Evolutionary conservation across 1,140 invertebrate species (phyloP).

Genomic region (Dolichoris vasculosae): DNA sequence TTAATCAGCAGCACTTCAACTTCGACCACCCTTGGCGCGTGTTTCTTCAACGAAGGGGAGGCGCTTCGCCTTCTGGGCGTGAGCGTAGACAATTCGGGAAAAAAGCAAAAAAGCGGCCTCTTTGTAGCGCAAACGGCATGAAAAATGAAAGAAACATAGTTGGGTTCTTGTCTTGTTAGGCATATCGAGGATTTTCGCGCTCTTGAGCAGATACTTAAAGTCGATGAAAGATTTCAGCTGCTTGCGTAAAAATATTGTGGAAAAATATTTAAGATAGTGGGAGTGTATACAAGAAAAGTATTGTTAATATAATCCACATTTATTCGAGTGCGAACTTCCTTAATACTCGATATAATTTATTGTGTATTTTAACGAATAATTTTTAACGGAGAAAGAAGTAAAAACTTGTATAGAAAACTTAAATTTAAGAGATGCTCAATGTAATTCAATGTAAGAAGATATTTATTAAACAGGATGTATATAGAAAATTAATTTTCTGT

Average conservation of each 20-base stretch:
- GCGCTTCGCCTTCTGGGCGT: neutral
- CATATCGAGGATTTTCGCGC: conserved; percentile 72
- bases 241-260: neutral
- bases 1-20: neutral
- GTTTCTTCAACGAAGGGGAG: conserved; percentile 52
- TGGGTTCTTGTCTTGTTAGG: conserved; percentile 54
- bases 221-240: neutral
- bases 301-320: neutral
- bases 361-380: too few relatives aligned
- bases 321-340: neutral
- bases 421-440: too few relatives aligned
- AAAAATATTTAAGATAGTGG: neutral
- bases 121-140: neutral
- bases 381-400: too few relatives aligned
- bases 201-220: conserved; percentile 61
- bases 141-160: neutral
- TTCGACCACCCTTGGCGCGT: conserved; percentile 57
- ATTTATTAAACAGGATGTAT: neutral
- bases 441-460: too few relatives aligned
- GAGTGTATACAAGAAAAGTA: neutral
- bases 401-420: too few relatives aligned
- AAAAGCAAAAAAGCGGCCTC: conserved; percentile 19
- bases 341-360: neutral
- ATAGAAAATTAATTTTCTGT: too few relatives aligned
- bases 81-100: neutral